Percentiles rank a stretch among this genome's conserved stretches.
These are phyloP conservation scores for Aphelinus atriplicis DNA, from an alignment of 1,140 invertebrate genomes.

Conservation along the genomic window DNA sequence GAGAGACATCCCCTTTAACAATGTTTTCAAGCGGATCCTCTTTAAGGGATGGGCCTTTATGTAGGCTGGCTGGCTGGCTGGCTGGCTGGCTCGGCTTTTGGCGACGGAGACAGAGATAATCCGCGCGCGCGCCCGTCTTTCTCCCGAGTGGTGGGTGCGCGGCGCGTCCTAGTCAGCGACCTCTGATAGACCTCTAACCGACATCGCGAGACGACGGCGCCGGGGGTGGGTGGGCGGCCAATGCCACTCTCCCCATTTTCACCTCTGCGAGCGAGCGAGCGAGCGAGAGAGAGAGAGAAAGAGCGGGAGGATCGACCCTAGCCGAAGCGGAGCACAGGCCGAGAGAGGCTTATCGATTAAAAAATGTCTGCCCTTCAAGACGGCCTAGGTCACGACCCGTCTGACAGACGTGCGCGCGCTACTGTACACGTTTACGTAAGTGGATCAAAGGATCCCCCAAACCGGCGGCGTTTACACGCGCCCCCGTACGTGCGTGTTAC, in stretches of 20 bases:
- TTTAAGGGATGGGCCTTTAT: conserved; percentile 64
- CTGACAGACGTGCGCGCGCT: conserved; percentile 54
- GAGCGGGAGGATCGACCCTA: not conserved
- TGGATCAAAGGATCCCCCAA: too few relatives aligned
- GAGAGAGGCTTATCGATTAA: conserved; percentile 63
- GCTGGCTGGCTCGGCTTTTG: not conserved
- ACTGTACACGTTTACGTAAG: not conserved
- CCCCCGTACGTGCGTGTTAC: too few relatives aligned
- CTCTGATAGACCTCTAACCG: conserved; percentile 44
- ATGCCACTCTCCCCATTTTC: conserved; percentile 19
- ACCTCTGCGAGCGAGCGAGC: conserved; percentile 20
- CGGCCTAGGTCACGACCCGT: conserved; percentile 66
- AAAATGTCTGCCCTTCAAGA: conserved; percentile 68
- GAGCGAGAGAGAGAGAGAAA: too few relatives aligned
- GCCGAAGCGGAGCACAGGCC: conserved; percentile 30
- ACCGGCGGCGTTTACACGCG: too few relatives aligned
- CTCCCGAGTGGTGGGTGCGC: too few relatives aligned
- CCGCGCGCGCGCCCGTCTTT: not conserved
- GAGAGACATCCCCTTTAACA: conserved; percentile 60
- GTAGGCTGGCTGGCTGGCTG: conserved; percentile 52
- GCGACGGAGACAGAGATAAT: conserved; percentile 14
- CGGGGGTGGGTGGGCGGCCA: not conserved
- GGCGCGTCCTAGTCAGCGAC: conserved; percentile 45
- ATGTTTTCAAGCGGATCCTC: conserved; percentile 62
- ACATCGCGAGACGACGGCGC: conserved; percentile 34